A percentile compares a stretch with the other conserved stretches of the same genome.
Evolutionary conservation across 2,888 invertebrate genomes (phyloP).

Genomic region (Noctua fimbriata): DNA sequence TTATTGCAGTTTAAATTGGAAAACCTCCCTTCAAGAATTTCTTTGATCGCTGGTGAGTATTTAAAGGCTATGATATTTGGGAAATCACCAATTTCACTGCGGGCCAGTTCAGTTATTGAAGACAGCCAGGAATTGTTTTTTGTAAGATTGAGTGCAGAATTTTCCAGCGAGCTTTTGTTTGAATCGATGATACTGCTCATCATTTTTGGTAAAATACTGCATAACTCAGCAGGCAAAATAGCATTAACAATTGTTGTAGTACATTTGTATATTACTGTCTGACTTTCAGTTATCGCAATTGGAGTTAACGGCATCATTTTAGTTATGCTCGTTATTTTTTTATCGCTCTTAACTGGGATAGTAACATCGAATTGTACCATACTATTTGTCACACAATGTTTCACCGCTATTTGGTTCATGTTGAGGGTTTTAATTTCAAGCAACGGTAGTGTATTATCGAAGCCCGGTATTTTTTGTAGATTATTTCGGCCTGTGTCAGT

Average conservation of each 20-base stretch:
- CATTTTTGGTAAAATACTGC: slow-evolving; percentile 82
- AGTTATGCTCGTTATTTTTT: slow-evolving; percentile 56
- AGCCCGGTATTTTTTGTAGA: slow-evolving; percentile 74
- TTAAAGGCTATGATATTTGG: slow-evolving; percentile 29
- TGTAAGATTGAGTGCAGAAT: slow-evolving; percentile 48
- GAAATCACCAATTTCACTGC: slow-evolving; percentile 51
- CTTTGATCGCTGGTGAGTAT: slow-evolving; percentile 52
- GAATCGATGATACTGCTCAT: slow-evolving; percentile 73
- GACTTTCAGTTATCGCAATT: slow-evolving; percentile 69
- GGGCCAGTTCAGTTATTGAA: slow-evolving; percentile 70
- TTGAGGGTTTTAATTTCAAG: slow-evolving; percentile 78
- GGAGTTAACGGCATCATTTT: slow-evolving; percentile 73
- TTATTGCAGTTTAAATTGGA: slow-evolving; percentile 31
- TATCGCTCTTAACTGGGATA: slow-evolving; percentile 66
- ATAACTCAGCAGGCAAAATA: slow-evolving; percentile 83
- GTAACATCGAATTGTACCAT: slow-evolving; percentile 82
- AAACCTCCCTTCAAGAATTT: slow-evolving; percentile 65
- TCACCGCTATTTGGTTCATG: slow-evolving; percentile 79
- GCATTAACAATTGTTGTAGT: slow-evolving; percentile 81
- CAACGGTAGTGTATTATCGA: slow-evolving; percentile 73
- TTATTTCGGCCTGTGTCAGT: slow-evolving; percentile 53
- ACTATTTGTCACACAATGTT: slow-evolving; percentile 81
- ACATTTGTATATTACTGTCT: slow-evolving; percentile 80
- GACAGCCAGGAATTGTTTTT: slow-evolving; percentile 69
- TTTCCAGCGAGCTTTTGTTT: slow-evolving; percentile 41